Percentiles rank a stretch among this genome's conserved stretches.
These are phyloP conservation scores for Valencia hispanica DNA, from an alignment of 2,797 vertebrate genomes.

Conservation along the genomic window DNA sequence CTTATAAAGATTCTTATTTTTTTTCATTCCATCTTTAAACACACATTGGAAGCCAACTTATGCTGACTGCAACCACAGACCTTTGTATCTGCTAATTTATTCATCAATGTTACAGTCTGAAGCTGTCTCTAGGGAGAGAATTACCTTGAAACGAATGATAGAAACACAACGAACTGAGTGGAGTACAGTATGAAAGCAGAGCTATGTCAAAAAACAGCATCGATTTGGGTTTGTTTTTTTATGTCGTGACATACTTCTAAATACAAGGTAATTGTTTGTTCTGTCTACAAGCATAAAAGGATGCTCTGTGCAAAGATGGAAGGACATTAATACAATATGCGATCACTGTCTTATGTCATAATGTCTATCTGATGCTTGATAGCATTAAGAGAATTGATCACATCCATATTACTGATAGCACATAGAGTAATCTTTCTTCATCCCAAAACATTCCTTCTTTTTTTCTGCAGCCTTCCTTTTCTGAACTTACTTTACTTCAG, in stretches of 20 bases:
- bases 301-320: background rate
- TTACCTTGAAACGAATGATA: conserved; percentile 10
- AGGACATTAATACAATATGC: background rate
- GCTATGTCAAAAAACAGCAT: too few species aligned
- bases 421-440: too few species aligned
- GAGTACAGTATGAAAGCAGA: background rate
- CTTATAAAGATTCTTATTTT: too few species aligned
- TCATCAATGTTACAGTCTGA: conserved; percentile 26
- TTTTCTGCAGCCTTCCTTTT: too few species aligned
- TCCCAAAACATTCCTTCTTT: too few species aligned
- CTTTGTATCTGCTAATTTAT: conserved; percentile 17
- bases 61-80: background rate
- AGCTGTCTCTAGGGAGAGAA: conserved; percentile 10
- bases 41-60: too few species aligned
- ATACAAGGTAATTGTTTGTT: background rate
- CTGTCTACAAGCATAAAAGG: too few species aligned
- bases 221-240: background rate
- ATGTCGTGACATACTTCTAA: background rate
- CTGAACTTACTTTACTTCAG: too few species aligned
- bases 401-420: too few species aligned
- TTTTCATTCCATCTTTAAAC: too few species aligned
- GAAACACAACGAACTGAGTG: background rate
- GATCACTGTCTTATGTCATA: background rate
- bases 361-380: background rate
- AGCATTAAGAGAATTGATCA: background rate